A percentile compares a stretch with the other conserved stretches of the same genome.
Evolutionary conservation across 2,888 invertebrate genomes (phyloP).

Genomic region (Bimastos eiseni): DNA sequence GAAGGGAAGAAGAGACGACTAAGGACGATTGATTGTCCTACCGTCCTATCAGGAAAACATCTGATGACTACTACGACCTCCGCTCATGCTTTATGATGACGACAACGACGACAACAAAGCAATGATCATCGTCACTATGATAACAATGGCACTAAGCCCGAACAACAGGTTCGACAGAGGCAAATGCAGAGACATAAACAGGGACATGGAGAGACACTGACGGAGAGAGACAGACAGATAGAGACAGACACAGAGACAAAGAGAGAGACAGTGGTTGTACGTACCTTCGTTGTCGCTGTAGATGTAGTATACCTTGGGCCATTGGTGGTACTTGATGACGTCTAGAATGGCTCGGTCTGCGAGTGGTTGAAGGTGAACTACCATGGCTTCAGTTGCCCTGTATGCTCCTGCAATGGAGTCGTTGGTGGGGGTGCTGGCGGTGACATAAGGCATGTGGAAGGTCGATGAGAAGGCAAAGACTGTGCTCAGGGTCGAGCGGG

Average conservation of each 20-base stretch:
- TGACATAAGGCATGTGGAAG: constrained; percentile 44
- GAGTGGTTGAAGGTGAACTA: constrained; percentile 78
- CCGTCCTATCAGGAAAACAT: not conserved
- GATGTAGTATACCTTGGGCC: constrained; percentile 85
- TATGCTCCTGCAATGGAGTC: not conserved
- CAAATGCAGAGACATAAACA: not conserved
- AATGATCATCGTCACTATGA: not conserved
- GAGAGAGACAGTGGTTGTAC: not conserved
- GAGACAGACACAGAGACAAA: not conserved
- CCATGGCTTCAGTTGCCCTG: constrained; percentile 24
- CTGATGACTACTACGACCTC: not conserved
- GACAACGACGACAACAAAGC: not conserved
- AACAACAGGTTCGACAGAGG: not conserved
- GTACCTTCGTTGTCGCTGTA: constrained; percentile 72
- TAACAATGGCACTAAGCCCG: not conserved
- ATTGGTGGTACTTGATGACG: constrained; percentile 87
- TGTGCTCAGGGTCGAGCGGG: constrained; percentile 34
- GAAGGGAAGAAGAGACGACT: not conserved
- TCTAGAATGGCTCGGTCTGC: constrained; percentile 93
- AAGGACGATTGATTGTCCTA: not conserved
- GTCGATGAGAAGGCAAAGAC: constrained; percentile 36
- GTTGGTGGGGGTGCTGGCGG: constrained; percentile 36
- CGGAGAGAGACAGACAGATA: not conserved
- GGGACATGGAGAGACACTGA: not conserved
- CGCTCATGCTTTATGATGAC: not conserved